Percentiles rank a stretch among this genome's conserved stretches.
Evolutionary conservation across 1,140 invertebrate species (phyloP).

Genomic region (Magallana gigas): DNA sequence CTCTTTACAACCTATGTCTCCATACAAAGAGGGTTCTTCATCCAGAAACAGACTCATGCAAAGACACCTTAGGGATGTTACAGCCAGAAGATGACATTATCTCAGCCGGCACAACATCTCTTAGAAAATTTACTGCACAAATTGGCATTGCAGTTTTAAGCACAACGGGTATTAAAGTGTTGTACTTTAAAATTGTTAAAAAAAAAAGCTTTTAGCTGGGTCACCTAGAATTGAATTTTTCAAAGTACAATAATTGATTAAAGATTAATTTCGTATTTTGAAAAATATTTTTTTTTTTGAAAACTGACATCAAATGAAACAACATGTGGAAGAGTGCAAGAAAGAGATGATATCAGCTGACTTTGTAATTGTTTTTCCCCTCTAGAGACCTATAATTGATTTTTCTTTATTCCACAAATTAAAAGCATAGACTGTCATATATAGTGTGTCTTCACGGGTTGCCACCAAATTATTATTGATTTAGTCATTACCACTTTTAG

Average conservation of each 20-base stretch:
- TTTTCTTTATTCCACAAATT: slow-evolving; percentile 11
- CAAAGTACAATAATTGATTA: background rate
- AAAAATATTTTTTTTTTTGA: background rate
- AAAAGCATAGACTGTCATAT: background rate
- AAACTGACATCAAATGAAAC: background rate
- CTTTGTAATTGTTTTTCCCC: background rate
- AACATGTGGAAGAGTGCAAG: background rate
- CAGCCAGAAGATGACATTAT: no score
- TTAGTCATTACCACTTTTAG: background rate
- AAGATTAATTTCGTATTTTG: slow-evolving; percentile 24
- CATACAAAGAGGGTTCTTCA: no score
- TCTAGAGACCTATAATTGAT: background rate
- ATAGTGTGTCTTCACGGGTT: background rate
- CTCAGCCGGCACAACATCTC: no score
- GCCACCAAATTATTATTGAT: background rate
- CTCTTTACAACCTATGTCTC: no score
- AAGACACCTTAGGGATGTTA: no score
- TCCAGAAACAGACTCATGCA: no score
- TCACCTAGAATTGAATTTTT: no score
- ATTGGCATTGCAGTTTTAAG: no score
- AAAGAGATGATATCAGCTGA: background rate
- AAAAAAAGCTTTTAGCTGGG: no score
- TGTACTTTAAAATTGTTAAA: no score
- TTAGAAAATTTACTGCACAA: no score
- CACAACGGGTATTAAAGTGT: no score